Percentiles rank a stretch among this genome's conserved stretches.
phyloP scores from a whole-genome alignment of 1,140 invertebrate species.

The Neuroterus valhalla region DNA sequence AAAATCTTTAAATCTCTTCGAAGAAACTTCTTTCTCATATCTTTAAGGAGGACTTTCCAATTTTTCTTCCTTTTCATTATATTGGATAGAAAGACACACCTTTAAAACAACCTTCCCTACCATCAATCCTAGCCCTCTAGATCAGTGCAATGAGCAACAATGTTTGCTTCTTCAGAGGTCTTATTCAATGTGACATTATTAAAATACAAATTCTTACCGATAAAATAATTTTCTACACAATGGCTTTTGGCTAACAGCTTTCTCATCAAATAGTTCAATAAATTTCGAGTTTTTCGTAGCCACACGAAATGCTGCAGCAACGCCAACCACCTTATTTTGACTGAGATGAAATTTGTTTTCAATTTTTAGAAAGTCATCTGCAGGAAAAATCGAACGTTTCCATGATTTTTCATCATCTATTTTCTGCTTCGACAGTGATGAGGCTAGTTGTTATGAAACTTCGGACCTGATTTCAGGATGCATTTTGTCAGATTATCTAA shows the following conservation, averaged over 20 bases:
- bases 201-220: background rate
- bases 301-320: constrained; percentile 2
- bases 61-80: background rate
- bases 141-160: background rate
- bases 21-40: background rate
- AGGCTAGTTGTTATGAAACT: too few relatives aligned
- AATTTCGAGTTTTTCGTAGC: background rate
- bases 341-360: too few relatives aligned
- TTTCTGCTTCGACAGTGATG: too few relatives aligned
- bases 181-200: background rate
- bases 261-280: background rate
- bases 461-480: too few relatives aligned
- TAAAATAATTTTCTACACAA: background rate
- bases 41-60: background rate
- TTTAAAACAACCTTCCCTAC: background rate
- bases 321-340: too few relatives aligned
- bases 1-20: background rate
- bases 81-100: background rate
- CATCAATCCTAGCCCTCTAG: background rate
- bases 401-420: too few relatives aligned
- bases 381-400: too few relatives aligned
- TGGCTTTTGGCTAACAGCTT: constrained; percentile 1
- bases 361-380: too few relatives aligned
- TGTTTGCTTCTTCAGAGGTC: background rate
- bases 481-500: too few relatives aligned